phyloP scores from a whole-genome alignment of 2,888 invertebrate species.

The Drosophila flavopinicola region DNA sequence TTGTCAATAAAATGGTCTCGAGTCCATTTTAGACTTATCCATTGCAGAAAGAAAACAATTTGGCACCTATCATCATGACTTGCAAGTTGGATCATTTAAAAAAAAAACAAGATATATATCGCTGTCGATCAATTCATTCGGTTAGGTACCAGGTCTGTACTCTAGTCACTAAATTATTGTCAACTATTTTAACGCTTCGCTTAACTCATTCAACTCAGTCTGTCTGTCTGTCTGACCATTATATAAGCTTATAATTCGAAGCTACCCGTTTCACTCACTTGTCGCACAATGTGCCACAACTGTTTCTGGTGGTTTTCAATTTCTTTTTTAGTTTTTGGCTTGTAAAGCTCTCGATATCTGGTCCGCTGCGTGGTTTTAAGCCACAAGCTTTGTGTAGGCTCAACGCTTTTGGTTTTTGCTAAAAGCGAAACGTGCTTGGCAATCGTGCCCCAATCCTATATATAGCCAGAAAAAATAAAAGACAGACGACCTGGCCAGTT shows the following conservation, averaged over 20 bases:
- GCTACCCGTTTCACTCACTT: constrained; percentile 29
- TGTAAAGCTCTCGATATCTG: constrained; percentile 31
- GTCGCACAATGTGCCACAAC: constrained; percentile 15
- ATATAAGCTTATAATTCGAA: constrained; percentile 32
- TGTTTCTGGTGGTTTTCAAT: constrained; percentile 13
- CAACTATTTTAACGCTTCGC: constrained; percentile 67
- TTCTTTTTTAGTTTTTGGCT: constrained; percentile 3
- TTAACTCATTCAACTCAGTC: constrained; percentile 35
- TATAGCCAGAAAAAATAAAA: not conserved
- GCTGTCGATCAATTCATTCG: constrained; percentile 11
- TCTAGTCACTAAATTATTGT: constrained; percentile 42
- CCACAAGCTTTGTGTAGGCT: constrained; percentile 44
- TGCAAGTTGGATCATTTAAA: not conserved
- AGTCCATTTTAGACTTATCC: too few species aligned
- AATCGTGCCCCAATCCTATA: constrained; percentile 50
- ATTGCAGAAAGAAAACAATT: not conserved
- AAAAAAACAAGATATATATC: not conserved
- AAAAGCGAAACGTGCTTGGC: constrained; percentile 76
- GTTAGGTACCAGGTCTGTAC: constrained; percentile 12
- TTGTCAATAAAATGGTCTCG: not conserved
- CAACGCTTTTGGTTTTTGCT: constrained; percentile 23
- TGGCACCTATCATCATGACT: constrained; percentile 8
- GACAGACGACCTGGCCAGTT: constrained; percentile 3
- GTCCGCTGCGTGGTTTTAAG: constrained; percentile 34
- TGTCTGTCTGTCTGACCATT: constrained; percentile 23